phyloP scores from a whole-genome alignment of 2,888 invertebrate genomes.

The Rhogogaster chlorosoma region DNA sequence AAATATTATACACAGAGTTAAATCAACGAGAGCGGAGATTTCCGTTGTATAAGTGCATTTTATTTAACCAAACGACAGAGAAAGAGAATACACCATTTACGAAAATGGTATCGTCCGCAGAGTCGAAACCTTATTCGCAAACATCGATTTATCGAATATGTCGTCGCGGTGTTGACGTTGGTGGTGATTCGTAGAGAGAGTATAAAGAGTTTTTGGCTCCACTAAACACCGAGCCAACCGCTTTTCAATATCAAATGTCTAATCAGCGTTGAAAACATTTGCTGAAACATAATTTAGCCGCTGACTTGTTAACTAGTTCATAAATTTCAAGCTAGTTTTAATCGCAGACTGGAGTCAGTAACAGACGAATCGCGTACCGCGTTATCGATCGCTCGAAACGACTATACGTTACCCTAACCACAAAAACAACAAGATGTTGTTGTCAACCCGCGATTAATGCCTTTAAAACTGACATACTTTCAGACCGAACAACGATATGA shows the following conservation, averaged over 20 bases:
- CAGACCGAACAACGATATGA: background rate
- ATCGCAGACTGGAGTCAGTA: background rate
- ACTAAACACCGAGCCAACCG: constrained; percentile 27
- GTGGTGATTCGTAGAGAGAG: background rate
- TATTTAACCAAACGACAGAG: background rate
- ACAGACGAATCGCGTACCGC: constrained; percentile 17
- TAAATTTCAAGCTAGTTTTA: background rate
- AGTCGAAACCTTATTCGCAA: background rate
- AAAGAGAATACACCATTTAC: background rate
- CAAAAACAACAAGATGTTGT: constrained; percentile 30
- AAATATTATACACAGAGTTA: background rate
- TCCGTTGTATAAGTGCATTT: background rate
- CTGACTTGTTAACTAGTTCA: background rate
- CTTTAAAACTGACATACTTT: background rate
- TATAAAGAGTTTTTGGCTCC: background rate
- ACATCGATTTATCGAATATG: constrained; percentile 44
- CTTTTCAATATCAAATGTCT: constrained; percentile 30
- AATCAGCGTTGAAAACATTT: constrained; percentile 34
- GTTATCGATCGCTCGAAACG: constrained; percentile 48
- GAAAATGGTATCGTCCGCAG: constrained; percentile 35
- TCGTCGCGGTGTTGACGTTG: constrained; percentile 26
- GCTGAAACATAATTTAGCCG: background rate
- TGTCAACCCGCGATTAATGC: background rate
- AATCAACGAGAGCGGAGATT: background rate
- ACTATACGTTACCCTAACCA: constrained; percentile 38